Percentiles rank a stretch among this genome's conserved stretches.
phyloP scores from a whole-genome alignment of 2,797 vertebrate genomes.

The Carcharodon carcharias region DNA sequence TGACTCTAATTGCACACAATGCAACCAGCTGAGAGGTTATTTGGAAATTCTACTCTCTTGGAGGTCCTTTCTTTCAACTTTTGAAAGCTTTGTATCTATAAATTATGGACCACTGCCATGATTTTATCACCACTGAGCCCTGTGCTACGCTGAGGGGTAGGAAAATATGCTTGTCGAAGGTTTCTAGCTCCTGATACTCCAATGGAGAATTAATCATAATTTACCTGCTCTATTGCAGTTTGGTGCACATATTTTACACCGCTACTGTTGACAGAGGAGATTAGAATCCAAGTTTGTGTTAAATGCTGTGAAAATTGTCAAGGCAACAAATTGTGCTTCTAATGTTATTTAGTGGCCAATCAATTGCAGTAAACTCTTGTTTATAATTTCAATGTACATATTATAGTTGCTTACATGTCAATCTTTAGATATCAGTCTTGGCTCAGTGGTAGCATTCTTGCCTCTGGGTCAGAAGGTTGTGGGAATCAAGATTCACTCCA shows the following conservation, averaged over 20 bases:
- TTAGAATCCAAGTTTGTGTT: not conserved
- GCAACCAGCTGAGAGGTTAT: not conserved
- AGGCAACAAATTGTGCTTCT: not conserved
- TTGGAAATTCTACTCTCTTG: not conserved
- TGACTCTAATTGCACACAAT: not conserved
- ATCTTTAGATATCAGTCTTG: not conserved
- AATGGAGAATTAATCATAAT: not conserved
- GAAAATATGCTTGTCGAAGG: not conserved
- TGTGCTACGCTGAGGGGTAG: not conserved
- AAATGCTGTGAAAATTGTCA: not conserved
- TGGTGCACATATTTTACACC: not conserved
- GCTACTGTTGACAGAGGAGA: not conserved
- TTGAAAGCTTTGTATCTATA: not conserved
- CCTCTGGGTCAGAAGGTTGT: not conserved
- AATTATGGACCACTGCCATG: not conserved
- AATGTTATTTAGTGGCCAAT: not conserved
- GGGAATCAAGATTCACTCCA: not conserved
- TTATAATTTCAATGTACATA: not conserved
- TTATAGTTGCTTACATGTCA: not conserved
- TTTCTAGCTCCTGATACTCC: not conserved
- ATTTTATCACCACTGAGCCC: not conserved
- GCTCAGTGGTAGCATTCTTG: not conserved
- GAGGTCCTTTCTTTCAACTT: not conserved
- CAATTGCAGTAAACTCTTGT: not conserved
- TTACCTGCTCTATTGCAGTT: not conserved